These are phyloP conservation scores for Drosophila leontia DNA, from an alignment of 1,140 invertebrate genomes.

Conservation along the genomic window DNA sequence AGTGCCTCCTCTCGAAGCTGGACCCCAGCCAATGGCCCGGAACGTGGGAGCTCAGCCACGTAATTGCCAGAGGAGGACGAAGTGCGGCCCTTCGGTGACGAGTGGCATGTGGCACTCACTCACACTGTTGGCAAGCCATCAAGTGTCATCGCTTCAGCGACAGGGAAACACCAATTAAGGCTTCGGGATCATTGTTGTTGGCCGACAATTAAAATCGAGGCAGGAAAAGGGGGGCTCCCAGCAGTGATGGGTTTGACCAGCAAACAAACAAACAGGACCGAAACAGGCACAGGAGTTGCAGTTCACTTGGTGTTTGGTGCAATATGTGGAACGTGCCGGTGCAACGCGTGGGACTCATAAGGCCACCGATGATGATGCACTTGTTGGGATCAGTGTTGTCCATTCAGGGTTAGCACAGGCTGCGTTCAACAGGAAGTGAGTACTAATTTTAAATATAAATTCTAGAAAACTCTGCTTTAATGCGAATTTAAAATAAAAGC, in stretches of 20 bases:
- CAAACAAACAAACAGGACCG: constrained; percentile 26
- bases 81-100: constrained; percentile 15
- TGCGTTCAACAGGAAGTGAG: neutral
- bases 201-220: constrained; percentile 55
- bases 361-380: constrained; percentile 27
- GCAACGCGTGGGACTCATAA: constrained; percentile 65
- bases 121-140: constrained; percentile 24
- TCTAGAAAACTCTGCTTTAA: neutral
- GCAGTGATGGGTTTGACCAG: constrained; percentile 29
- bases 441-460: neutral
- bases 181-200: constrained; percentile 36
- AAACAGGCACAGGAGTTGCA: constrained; percentile 3
- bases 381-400: constrained; percentile 5
- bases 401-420: neutral
- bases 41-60: constrained; percentile 22
- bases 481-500: neutral
- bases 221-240: neutral
- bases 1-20: neutral
- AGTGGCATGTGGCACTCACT: constrained; percentile 33
- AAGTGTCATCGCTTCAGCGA: constrained; percentile 33
- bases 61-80: constrained; percentile 28
- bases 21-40: constrained; percentile 50
- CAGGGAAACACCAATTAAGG: constrained; percentile 45
- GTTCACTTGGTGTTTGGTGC: constrained; percentile 17
- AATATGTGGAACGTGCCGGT: constrained; percentile 65